Percentiles rank a stretch among this genome's conserved stretches.
phyloP scores from a whole-genome alignment of 2,797 vertebrate species.

The Lutjanus campechanus region DNA sequence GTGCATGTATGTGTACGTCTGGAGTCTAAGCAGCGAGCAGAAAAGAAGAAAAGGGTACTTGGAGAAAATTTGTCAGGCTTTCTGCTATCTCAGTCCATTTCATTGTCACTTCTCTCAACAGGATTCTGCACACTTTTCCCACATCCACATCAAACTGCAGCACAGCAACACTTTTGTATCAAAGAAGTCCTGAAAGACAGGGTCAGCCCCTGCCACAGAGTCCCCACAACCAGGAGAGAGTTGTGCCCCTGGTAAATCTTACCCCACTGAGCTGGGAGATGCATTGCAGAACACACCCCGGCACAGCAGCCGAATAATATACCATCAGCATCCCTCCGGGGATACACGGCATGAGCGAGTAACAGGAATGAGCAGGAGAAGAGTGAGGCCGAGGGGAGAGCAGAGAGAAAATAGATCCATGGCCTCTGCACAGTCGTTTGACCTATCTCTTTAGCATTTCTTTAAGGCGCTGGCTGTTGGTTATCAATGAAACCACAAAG shows the following conservation, averaged over 20 bases:
- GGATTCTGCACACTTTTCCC: conserved; percentile 21
- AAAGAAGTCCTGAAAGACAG: conserved; percentile 6
- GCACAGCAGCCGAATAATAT: conserved; percentile 64
- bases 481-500: conserved; percentile 46
- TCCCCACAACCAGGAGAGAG: conserved; percentile 26
- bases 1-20: not conserved
- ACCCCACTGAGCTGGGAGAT: conserved; percentile 30
- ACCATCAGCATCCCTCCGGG: conserved; percentile 59
- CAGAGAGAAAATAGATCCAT: conserved; percentile 36
- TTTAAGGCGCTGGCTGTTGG: conserved; percentile 25
- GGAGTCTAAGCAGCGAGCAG: not conserved
- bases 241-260: conserved; percentile 34
- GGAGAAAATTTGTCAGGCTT: not conserved
- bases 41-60: not conserved
- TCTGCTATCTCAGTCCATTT: not conserved
- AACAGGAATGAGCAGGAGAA: conserved; percentile 45
- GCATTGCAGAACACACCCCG: conserved; percentile 52
- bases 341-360: conserved; percentile 33
- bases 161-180: conserved; percentile 21
- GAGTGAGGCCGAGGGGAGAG: conserved; percentile 34
- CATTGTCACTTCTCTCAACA: not conserved
- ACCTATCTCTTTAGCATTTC: conserved; percentile 45
- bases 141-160: not conserved
- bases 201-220: conserved; percentile 1
- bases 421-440: conserved; percentile 47